These are phyloP conservation scores for Peromyscus leucopus DNA, from an alignment of 2,113 vertebrate genomes.

Conservation along the genomic window DNA sequence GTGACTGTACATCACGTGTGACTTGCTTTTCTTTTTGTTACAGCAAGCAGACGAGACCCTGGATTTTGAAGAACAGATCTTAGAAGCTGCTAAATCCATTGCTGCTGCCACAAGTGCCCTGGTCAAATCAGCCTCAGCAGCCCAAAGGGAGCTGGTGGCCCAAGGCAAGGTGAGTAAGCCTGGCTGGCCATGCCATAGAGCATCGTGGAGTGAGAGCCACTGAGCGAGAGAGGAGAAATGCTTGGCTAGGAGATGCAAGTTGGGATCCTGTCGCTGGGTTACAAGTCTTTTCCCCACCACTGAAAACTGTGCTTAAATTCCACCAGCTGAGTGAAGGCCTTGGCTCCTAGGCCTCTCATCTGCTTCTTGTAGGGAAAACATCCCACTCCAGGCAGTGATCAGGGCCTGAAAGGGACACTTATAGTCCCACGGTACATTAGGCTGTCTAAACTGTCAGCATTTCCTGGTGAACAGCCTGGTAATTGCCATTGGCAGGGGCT, in stretches of 20 bases:
- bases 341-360: slow-evolving; percentile 41
- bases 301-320: slow-evolving; percentile 55
- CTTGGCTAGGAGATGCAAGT: background rate
- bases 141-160: slow-evolving; percentile 98
- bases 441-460: slow-evolving; percentile 13
- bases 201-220: background rate
- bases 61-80: slow-evolving; percentile 99
- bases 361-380: slow-evolving; percentile 61
- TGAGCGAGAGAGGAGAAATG: background rate
- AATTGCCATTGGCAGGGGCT: background rate
- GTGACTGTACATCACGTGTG: slow-evolving; percentile 36
- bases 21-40: slow-evolving; percentile 85
- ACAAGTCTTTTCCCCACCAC: background rate
- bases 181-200: background rate
- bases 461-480: background rate
- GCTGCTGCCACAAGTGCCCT: slow-evolving; percentile 98
- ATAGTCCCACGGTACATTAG: background rate
- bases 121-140: slow-evolving; percentile 98
- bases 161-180: slow-evolving; percentile 95
- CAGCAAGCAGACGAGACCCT: slow-evolving; percentile 98
- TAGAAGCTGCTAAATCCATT: slow-evolving; percentile 99
- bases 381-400: background rate
- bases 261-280: background rate
- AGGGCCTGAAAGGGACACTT: background rate
- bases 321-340: background rate